Evolutionary conservation across 2,888 invertebrate species (phyloP).

Genomic region (Metopia argyrocephala): DNA sequence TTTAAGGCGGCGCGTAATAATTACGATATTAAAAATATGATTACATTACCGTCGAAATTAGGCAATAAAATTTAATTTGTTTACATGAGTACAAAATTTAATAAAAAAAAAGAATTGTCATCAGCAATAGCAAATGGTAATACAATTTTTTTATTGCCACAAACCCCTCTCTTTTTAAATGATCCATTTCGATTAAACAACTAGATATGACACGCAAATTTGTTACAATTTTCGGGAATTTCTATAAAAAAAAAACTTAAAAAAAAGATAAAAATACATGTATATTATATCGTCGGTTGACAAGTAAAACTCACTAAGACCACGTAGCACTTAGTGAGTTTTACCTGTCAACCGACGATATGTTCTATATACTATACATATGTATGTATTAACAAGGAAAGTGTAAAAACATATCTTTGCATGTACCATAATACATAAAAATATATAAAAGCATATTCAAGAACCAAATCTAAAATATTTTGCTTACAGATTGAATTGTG

Average conservation of each 20-base stretch:
- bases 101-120: background rate
- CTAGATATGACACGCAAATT: slow-evolving; percentile 45
- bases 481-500: slow-evolving; percentile 60
- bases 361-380: background rate
- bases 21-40: too few relatives aligned
- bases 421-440: background rate
- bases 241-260: background rate
- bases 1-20: too few relatives aligned
- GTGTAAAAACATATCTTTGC: too few relatives aligned
- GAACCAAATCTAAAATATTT: background rate
- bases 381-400: background rate
- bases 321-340: too few relatives aligned
- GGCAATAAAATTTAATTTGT: background rate
- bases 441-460: background rate
- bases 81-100: background rate
- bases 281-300: too few relatives aligned
- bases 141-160: background rate
- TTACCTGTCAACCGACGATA: too few relatives aligned
- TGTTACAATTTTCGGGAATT: slow-evolving; percentile 1
- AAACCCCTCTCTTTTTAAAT: background rate
- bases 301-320: too few relatives aligned
- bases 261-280: too few relatives aligned
- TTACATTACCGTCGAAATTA: background rate
- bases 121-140: background rate
- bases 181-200: slow-evolving; percentile 6